phyloP scores from a whole-genome alignment of 2,888 invertebrate genomes.

The Lasioglossum marginatum region DNA sequence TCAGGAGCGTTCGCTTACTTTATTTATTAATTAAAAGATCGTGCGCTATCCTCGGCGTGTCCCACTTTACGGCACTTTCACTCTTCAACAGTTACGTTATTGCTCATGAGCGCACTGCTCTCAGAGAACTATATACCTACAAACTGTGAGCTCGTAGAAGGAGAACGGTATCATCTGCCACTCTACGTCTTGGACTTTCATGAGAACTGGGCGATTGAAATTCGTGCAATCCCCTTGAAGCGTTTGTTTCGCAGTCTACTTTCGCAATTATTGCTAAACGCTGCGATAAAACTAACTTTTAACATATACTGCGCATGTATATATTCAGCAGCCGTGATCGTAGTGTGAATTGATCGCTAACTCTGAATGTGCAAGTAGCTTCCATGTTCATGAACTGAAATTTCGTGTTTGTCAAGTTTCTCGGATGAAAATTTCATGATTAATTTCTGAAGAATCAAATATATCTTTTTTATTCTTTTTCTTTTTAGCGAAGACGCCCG shows the following conservation, averaged over 20 bases:
- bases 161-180: constrained; percentile 65
- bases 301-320: constrained; percentile 7
- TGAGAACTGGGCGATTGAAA: constrained; percentile 69
- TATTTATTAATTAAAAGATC: constrained; percentile 79
- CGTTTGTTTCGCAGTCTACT: constrained; percentile 58
- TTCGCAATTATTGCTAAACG: constrained; percentile 65
- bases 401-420: background rate
- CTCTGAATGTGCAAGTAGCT: background rate
- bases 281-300: constrained; percentile 32
- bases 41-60: constrained; percentile 70
- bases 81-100: constrained; percentile 84
- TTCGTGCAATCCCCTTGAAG: constrained; percentile 59
- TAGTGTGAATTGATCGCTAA: constrained; percentile 20
- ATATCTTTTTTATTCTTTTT: background rate
- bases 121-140: constrained; percentile 62
- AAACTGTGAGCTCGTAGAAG: constrained; percentile 37
- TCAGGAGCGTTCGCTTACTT: constrained; percentile 65
- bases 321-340: background rate
- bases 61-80: constrained; percentile 83
- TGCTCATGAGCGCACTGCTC: constrained; percentile 71
- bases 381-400: background rate
- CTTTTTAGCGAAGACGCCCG: background rate
- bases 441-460: background rate
- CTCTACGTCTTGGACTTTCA: constrained; percentile 61
- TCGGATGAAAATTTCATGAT: background rate